Conservation (phyloP, 2,797 vertebrate species). For the Spinus olivaceus region DNA sequence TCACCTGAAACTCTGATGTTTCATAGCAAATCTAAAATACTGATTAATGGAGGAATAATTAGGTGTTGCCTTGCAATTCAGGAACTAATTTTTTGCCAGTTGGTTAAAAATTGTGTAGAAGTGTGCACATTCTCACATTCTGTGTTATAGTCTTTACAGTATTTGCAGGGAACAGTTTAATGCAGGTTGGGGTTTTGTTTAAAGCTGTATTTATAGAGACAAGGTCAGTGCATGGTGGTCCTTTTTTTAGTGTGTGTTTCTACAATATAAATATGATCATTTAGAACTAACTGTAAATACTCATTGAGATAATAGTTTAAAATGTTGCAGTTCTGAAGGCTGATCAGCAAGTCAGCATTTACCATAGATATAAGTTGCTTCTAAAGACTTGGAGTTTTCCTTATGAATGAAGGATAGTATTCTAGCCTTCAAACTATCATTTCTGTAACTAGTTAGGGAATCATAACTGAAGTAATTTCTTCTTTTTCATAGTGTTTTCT, state of each 20-base stretch:
- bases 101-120: neutral
- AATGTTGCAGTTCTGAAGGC: neutral
- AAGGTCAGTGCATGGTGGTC: neutral
- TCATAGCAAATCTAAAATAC: neutral
- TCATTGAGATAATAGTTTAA: neutral
- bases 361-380: neutral
- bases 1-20: neutral
- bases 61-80: neutral
- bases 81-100: neutral
- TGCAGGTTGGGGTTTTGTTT: neutral
- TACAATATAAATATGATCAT: neutral
- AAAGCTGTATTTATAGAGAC: conserved; percentile 18
- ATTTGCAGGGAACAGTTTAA: neutral
- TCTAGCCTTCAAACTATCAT: neutral
- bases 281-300: neutral
- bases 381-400: neutral
- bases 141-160: neutral
- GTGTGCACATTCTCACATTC: neutral
- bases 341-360: neutral
- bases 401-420: neutral
- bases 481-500: neutral
- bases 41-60: neutral
- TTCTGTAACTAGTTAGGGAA: neutral
- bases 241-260: too few relatives aligned
- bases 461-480: neutral